phyloP scores from a whole-genome alignment of 1,140 invertebrate species.

The Aplysia californica region DNA sequence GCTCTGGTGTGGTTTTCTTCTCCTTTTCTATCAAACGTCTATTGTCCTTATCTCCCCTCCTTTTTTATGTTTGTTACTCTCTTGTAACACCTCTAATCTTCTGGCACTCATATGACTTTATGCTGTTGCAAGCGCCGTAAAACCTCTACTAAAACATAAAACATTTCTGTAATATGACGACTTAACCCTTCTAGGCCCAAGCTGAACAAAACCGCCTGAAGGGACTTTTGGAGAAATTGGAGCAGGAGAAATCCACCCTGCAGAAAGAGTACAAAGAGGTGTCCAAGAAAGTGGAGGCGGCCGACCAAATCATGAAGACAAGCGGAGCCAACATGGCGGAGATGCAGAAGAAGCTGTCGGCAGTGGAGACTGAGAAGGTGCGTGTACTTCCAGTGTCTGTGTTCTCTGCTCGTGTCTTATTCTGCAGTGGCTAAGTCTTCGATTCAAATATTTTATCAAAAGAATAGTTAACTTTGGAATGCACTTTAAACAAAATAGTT shows the following conservation, averaged over 20 bases:
- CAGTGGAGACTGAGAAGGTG: constrained; percentile 28
- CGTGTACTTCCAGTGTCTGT: background rate
- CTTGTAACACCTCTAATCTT: too few relatives aligned
- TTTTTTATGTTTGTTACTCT: too few relatives aligned
- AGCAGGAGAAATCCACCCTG: constrained; percentile 21
- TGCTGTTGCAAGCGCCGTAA: too few relatives aligned
- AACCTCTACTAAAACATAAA: too few relatives aligned
- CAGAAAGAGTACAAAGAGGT: constrained; percentile 29
- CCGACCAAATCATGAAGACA: constrained; percentile 23
- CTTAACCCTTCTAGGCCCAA: constrained; percentile 13
- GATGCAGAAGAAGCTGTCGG: constrained; percentile 16
- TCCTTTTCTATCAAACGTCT: too few relatives aligned
- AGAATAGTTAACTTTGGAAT: background rate
- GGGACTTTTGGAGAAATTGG: constrained; percentile 12
- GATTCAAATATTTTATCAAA: background rate
- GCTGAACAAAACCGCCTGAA: constrained; percentile 27
- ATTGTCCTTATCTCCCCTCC: too few relatives aligned
- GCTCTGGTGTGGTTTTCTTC: too few relatives aligned
- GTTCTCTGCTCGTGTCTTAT: too few relatives aligned
- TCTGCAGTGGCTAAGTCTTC: background rate
- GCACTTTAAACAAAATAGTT: too few relatives aligned
- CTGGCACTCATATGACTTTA: too few relatives aligned
- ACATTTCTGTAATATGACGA: too few relatives aligned
- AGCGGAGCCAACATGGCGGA: constrained; percentile 1
- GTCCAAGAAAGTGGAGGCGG: constrained; percentile 4